Percentiles rank a stretch among this genome's conserved stretches.
Evolutionary conservation across 2,888 invertebrate species (phyloP).

Genomic region (Tetanocera ferruginea): DNA sequence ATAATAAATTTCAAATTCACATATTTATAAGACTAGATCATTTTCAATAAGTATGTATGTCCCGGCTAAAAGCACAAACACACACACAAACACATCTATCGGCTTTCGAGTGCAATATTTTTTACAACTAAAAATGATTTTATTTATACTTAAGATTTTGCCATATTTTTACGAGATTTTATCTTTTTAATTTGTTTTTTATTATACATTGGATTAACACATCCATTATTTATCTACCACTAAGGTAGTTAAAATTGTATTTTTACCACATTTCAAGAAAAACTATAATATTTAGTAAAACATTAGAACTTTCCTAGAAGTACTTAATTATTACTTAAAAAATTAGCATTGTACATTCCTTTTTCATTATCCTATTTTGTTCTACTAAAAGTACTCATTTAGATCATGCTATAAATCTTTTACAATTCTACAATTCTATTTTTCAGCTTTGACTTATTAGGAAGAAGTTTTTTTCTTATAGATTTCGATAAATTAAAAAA

Average conservation of each 20-base stretch:
- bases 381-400: too few species aligned
- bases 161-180: not conserved
- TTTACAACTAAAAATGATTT: not conserved
- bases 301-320: not conserved
- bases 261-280: not conserved
- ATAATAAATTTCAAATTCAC: not conserved
- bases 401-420: too few species aligned
- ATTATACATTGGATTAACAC: not conserved
- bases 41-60: not conserved
- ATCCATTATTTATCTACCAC: not conserved
- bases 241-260: not conserved
- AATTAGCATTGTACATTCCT: too few species aligned
- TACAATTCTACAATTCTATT: too few species aligned
- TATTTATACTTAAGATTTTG: not conserved
- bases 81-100: slow-evolving; percentile 8
- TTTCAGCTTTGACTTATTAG: too few species aligned
- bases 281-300: not conserved
- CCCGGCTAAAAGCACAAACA: not conserved
- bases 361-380: too few species aligned
- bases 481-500: too few species aligned
- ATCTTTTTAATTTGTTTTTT: not conserved
- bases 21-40: not conserved
- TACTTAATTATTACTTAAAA: not conserved
- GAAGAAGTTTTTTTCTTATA: too few species aligned
- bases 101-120: not conserved